Conservation (phyloP, 2,888 invertebrate genomes). For the Platypus cylindrus region DNA sequence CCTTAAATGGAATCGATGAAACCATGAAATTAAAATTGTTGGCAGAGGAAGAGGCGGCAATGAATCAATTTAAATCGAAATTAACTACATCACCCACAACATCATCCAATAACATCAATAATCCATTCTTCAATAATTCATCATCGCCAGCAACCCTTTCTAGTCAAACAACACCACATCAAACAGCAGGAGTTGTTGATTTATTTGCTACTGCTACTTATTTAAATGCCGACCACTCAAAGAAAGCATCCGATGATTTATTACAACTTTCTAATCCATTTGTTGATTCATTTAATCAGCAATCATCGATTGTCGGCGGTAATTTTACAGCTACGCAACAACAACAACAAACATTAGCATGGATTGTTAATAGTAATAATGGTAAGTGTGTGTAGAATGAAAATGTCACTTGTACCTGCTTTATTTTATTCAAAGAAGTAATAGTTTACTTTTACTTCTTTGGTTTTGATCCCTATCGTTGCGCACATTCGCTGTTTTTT, state of each 20-base stretch:
- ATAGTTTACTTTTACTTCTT: background rate
- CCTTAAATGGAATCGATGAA: slow-evolving; percentile 69
- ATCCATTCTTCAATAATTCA: slow-evolving; percentile 59
- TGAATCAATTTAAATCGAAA: slow-evolving; percentile 95
- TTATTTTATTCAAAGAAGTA: background rate
- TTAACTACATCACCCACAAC: too few species aligned
- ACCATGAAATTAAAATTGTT: slow-evolving; percentile 72
- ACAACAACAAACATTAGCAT: slow-evolving; percentile 29
- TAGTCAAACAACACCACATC: slow-evolving; percentile 17
- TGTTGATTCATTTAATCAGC: slow-evolving; percentile 47
- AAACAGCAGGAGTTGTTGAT: slow-evolving; percentile 43
- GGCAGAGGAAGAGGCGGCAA: slow-evolving; percentile 91
- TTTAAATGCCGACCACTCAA: slow-evolving; percentile 39
- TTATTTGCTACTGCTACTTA: too few species aligned
- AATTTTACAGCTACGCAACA: slow-evolving; percentile 10
- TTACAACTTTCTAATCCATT: slow-evolving; percentile 86
- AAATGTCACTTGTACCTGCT: background rate
- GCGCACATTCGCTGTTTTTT: background rate
- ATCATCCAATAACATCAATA: slow-evolving; percentile 51
- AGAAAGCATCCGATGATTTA: slow-evolving; percentile 78
- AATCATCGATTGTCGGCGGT: slow-evolving; percentile 4
- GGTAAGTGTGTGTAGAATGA: too few species aligned
- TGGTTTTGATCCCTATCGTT: background rate
- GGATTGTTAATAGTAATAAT: slow-evolving; percentile 45
- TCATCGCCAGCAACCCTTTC: slow-evolving; percentile 30